phyloP scores from a whole-genome alignment of 2,797 vertebrate genomes.

The Chelon labrosus region DNA sequence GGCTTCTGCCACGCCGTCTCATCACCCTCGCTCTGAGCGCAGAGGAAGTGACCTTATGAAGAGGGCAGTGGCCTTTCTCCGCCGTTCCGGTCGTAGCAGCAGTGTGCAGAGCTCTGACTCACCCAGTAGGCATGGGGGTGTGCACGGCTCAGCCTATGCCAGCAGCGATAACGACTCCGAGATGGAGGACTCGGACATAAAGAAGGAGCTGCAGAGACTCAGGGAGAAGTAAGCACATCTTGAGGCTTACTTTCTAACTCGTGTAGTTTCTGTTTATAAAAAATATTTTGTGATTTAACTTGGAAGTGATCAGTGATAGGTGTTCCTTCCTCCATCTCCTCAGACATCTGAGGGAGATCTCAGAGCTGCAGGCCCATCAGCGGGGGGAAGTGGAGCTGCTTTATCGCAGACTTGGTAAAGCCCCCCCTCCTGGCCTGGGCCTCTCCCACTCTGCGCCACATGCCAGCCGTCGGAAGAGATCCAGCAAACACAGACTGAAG shows the following conservation, averaged over 20 bases:
- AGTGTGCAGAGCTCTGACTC: conserved; percentile 89
- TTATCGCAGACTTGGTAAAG: conserved; percentile 92
- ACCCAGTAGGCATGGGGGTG: conserved; percentile 83
- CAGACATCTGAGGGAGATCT: conserved; percentile 97
- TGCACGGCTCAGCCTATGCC: conserved; percentile 89
- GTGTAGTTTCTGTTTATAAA: neutral
- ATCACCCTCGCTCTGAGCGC: conserved; percentile 79
- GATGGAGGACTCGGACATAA: conserved; percentile 96
- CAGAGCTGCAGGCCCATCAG: conserved; percentile 95
- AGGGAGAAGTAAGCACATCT: conserved; percentile 92
- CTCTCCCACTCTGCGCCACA: conserved; percentile 91
- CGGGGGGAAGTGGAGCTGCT: conserved; percentile 95
- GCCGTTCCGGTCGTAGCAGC: conserved; percentile 88
- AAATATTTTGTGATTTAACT: conserved; percentile 6
- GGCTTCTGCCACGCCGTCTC: conserved; percentile 77
- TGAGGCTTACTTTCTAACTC: neutral
- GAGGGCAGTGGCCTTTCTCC: conserved; percentile 92
- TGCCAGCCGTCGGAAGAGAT: conserved; percentile 88
- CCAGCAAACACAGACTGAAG: conserved; percentile 94
- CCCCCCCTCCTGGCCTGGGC: conserved; percentile 89
- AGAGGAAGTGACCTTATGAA: conserved; percentile 92
- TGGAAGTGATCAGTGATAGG: neutral
- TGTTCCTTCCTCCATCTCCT: conserved; percentile 4
- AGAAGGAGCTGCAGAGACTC: conserved; percentile 92
- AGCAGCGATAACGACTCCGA: conserved; percentile 99